These are phyloP conservation scores for Zhengitettix transpicula DNA, from an alignment of 2,888 invertebrate genomes.

Conservation along the genomic window DNA sequence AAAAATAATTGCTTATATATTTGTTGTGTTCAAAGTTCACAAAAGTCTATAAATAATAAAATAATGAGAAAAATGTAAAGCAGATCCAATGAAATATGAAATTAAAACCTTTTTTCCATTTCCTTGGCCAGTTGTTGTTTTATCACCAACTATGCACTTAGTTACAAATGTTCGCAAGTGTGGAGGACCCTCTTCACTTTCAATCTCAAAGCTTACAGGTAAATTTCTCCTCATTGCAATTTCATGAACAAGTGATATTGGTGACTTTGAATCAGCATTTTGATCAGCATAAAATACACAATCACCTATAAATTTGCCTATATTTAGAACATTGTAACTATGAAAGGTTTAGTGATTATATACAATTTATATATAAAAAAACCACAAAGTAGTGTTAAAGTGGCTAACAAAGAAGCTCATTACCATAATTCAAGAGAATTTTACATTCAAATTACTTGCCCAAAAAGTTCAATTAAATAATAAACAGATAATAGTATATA, in stretches of 20 bases:
- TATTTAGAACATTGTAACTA: neutral
- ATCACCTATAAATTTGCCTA: neutral
- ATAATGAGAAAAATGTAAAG: neutral
- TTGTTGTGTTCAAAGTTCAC: neutral
- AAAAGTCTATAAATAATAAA: neutral
- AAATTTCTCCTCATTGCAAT: constrained; percentile 80
- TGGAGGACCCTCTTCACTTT: constrained; percentile 84
- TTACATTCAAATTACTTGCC: too few relatives aligned
- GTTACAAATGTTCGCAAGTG: constrained; percentile 85
- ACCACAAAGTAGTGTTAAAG: too few relatives aligned
- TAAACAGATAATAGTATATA: too few relatives aligned
- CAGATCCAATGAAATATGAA: neutral
- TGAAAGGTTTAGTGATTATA: neutral
- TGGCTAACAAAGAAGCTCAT: neutral
- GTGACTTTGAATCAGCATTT: constrained; percentile 73
- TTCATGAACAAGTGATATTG: constrained; percentile 92
- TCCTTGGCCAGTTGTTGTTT: constrained; percentile 80
- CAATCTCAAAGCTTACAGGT: constrained; percentile 75
- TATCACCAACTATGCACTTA: constrained; percentile 50
- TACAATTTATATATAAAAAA: too few relatives aligned
- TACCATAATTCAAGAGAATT: too few relatives aligned
- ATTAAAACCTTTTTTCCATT: constrained; percentile 63
- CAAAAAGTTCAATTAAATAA: too few relatives aligned
- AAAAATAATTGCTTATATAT: neutral
- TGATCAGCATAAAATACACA: constrained; percentile 30